Evolutionary conservation across 1,140 invertebrate genomes (phyloP).

Genomic region (Platyura marginata): DNA sequence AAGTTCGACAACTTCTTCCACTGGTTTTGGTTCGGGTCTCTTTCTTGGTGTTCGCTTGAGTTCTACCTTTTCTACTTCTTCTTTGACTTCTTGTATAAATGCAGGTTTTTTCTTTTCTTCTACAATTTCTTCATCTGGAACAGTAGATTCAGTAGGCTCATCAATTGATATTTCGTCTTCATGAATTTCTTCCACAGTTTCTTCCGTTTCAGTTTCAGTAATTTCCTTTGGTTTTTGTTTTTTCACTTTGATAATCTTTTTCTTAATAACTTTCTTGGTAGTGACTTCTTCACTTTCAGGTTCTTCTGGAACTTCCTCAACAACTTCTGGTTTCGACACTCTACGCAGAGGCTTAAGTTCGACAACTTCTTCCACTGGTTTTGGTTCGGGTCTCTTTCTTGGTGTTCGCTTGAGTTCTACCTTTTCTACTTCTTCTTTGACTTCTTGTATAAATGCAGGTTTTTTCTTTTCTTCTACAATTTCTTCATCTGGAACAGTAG

Average conservation of each 20-base stretch:
- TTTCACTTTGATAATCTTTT: slow-evolving; percentile 18
- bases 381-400: slow-evolving; percentile 7
- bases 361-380: slow-evolving; percentile 4
- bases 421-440: background rate
- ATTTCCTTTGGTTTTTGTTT: slow-evolving; percentile 18
- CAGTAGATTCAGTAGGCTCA: slow-evolving; percentile 4
- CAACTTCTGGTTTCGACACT: slow-evolving; percentile 11
- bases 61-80: background rate
- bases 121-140: slow-evolving; percentile 11
- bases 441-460: background rate
- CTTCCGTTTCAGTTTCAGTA: slow-evolving; percentile 10
- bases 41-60: slow-evolving; percentile 4
- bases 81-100: background rate
- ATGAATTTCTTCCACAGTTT: slow-evolving; percentile 11
- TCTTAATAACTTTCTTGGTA: slow-evolving; percentile 13
- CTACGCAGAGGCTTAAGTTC: slow-evolving; percentile 1
- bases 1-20: background rate
- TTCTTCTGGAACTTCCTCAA: slow-evolving; percentile 12
- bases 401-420: slow-evolving; percentile 1
- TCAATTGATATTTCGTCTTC: slow-evolving; percentile 15
- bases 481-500: slow-evolving; percentile 8
- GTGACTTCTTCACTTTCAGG: slow-evolving; percentile 13
- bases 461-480: slow-evolving; percentile 6
- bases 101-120: background rate
- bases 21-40: slow-evolving; percentile 7